Conservation (phyloP, 2,888 invertebrate genomes). For the Ormia ochracea region DNA sequence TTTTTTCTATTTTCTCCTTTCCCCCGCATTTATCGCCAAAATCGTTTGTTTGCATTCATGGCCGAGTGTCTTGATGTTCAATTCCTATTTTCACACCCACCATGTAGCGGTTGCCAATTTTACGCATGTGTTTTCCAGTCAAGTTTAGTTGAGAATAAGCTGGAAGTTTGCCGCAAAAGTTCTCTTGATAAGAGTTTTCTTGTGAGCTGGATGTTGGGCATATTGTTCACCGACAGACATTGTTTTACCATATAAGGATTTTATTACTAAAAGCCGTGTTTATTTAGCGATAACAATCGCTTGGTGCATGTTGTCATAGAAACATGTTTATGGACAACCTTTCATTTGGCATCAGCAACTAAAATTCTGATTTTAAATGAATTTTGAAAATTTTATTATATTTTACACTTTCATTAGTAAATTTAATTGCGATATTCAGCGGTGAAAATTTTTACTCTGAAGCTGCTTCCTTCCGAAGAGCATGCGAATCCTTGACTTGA, state of each 20-base stretch:
- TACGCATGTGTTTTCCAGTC: constrained; percentile 45
- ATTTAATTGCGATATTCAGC: too few relatives aligned
- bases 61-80: background rate
- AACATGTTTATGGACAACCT: too few relatives aligned
- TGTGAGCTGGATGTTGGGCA: background rate
- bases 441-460: too few relatives aligned
- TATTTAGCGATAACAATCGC: too few relatives aligned
- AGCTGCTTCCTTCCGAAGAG: too few relatives aligned
- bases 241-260: constrained; percentile 37
- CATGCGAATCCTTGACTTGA: too few relatives aligned
- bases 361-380: too few relatives aligned
- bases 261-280: background rate
- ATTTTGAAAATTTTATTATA: too few relatives aligned
- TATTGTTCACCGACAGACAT: background rate
- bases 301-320: too few relatives aligned
- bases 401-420: too few relatives aligned
- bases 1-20: background rate
- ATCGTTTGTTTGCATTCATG: background rate
- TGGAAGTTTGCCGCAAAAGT: constrained; percentile 5
- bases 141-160: constrained; percentile 27
- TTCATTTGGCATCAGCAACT: too few relatives aligned
- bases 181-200: background rate
- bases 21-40: background rate
- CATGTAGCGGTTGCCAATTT: constrained; percentile 25
- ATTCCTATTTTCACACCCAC: constrained; percentile 25